These are phyloP conservation scores for Ptilodon capucinus DNA, from an alignment of 2,888 invertebrate genomes.

Conservation along the genomic window DNA sequence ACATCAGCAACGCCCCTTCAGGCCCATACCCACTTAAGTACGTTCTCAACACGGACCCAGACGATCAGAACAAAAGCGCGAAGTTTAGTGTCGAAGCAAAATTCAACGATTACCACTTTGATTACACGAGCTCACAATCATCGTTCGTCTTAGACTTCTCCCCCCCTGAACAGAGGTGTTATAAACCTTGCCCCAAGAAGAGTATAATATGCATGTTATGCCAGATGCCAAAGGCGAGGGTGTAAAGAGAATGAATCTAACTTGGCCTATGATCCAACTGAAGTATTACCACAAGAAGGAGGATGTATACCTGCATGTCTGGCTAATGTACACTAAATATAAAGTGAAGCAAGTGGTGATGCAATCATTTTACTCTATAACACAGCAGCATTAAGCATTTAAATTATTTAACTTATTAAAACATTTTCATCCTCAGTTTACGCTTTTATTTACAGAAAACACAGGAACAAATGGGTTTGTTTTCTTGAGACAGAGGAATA, in stretches of 20 bases:
- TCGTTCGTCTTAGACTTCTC: constrained; percentile 73
- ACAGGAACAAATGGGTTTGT: no score
- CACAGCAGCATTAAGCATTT: background rate
- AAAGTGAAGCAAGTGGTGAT: constrained; percentile 6
- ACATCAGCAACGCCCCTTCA: constrained; percentile 63
- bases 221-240: constrained; percentile 12
- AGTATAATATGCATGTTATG: constrained; percentile 46
- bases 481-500: no score
- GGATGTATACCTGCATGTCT: constrained; percentile 4
- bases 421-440: background rate
- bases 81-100: constrained; percentile 73
- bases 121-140: constrained; percentile 69
- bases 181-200: constrained; percentile 57
- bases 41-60: constrained; percentile 57
- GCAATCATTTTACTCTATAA: constrained; percentile 2
- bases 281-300: constrained; percentile 1
- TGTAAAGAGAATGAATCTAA: constrained; percentile 1
- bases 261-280: background rate
- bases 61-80: constrained; percentile 19
- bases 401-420: background rate
- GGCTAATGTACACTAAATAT: constrained; percentile 15
- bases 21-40: constrained; percentile 73
- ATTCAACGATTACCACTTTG: constrained; percentile 72
- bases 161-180: constrained; percentile 62
- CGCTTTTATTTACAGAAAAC: background rate